phyloP scores from a whole-genome alignment of 1,140 invertebrate genomes.

The Procambarus clarkii region DNA sequence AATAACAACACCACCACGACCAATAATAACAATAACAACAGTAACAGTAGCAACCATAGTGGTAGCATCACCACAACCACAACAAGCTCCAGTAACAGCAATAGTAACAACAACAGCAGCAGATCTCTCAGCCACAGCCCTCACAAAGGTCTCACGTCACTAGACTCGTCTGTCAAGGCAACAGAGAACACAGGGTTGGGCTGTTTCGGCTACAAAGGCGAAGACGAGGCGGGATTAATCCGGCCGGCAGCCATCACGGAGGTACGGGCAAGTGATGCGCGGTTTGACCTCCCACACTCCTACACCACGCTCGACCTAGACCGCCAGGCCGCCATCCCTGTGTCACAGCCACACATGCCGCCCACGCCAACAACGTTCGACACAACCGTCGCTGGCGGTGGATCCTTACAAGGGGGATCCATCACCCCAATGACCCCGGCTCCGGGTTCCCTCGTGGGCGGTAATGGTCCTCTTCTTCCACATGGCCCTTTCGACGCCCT shows the following conservation, averaged over 20 bases:
- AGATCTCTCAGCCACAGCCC: slow-evolving; percentile 30
- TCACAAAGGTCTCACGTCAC: slow-evolving; percentile 21
- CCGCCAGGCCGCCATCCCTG: slow-evolving; percentile 67
- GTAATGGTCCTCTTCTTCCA: slow-evolving; percentile 74
- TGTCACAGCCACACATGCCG: slow-evolving; percentile 65
- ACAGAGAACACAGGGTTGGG: slow-evolving; percentile 60
- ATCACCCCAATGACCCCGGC: slow-evolving; percentile 55
- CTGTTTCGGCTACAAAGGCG: slow-evolving; percentile 70
- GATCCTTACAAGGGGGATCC: slow-evolving; percentile 68
- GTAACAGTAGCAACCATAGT: slow-evolving; percentile 22
- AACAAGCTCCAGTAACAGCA: slow-evolving; percentile 15
- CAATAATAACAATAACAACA: slow-evolving; percentile 70
- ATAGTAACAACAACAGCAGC: slow-evolving; percentile 27
- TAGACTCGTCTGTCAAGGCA: slow-evolving; percentile 50
- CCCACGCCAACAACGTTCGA: slow-evolving; percentile 59
- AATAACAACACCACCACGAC: slow-evolving; percentile 71
- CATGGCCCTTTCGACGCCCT: slow-evolving; percentile 74
- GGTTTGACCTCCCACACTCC: slow-evolving; percentile 63
- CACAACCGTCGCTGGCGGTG: slow-evolving; percentile 75
- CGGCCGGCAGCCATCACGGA: slow-evolving; percentile 68
- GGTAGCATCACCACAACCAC: slow-evolving; percentile 16
- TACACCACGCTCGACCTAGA: slow-evolving; percentile 71
- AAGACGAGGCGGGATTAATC: slow-evolving; percentile 68
- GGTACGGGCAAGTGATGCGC: slow-evolving; percentile 62
- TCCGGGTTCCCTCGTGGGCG: slow-evolving; percentile 40